Evolutionary conservation across 2,888 invertebrate species (phyloP).

Genomic region (Trichopoda pennipes): DNA sequence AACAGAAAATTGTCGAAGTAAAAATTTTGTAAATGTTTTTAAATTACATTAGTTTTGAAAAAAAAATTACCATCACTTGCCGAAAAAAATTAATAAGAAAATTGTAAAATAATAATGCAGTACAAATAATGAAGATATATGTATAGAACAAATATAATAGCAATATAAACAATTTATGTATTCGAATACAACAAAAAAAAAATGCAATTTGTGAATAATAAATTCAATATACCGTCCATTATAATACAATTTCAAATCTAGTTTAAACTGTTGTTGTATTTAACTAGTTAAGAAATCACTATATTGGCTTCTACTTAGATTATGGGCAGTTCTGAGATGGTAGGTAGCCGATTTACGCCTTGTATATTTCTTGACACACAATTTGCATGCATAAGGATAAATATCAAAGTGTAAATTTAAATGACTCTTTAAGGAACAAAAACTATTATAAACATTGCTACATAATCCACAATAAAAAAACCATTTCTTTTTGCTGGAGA

Average conservation of each 20-base stretch:
- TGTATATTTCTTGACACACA: slow-evolving; percentile 40
- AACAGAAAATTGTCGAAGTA: no score
- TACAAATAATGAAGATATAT: not conserved
- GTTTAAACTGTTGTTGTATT: not conserved
- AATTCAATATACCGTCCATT: not conserved
- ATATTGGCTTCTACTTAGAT: slow-evolving; percentile 1
- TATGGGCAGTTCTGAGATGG: slow-evolving; percentile 28
- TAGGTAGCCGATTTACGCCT: slow-evolving; percentile 21
- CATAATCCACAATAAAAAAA: slow-evolving; percentile 43
- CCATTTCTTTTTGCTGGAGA: slow-evolving; percentile 15
- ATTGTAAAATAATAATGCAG: no score
- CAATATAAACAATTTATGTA: not conserved
- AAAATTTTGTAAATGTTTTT: no score
- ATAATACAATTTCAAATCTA: not conserved
- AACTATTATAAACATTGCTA: not conserved
- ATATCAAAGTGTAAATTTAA: slow-evolving; percentile 51
- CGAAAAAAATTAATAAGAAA: no score
- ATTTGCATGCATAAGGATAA: slow-evolving; percentile 55
- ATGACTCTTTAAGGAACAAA: slow-evolving; percentile 22
- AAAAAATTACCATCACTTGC: no score
- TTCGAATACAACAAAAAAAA: not conserved
- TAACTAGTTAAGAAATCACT: slow-evolving; percentile 48
- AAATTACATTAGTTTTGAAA: no score
- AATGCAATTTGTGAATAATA: not conserved
- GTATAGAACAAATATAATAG: not conserved